Evolutionary conservation across 2,113 vertebrate species (phyloP).

Genomic region (Ornithorhynchus anatinus): DNA sequence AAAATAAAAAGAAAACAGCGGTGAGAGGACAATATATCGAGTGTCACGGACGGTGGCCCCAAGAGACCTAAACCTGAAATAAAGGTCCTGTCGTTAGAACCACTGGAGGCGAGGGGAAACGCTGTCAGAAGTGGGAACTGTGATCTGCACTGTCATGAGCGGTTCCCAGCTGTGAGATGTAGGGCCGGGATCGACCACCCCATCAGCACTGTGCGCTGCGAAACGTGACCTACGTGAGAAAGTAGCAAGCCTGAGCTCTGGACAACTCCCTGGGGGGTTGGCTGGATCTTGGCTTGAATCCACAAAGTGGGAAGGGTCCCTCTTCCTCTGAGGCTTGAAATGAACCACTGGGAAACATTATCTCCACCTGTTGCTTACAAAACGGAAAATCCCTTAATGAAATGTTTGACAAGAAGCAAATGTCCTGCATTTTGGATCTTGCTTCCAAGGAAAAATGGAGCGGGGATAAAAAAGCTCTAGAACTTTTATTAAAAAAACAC

Average conservation of each 20-base stretch:
- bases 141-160: fast-evolving
- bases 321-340: constrained; percentile 2
- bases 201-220: fast-evolving
- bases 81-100: too few relatives aligned
- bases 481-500: too few relatives aligned
- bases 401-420: constrained; percentile 4
- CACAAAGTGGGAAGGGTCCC: background rate
- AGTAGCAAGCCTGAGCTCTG: background rate
- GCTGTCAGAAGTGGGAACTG: too few relatives aligned
- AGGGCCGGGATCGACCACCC: background rate
- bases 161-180: constrained; percentile 15
- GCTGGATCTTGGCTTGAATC: background rate
- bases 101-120: too few relatives aligned
- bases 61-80: too few relatives aligned
- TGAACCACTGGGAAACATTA: background rate
- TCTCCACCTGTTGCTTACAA: constrained; percentile 61
- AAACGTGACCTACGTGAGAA: constrained; percentile 45
- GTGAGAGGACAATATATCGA: constrained; percentile 4
- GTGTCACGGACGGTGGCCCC: too few relatives aligned
- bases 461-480: too few relatives aligned
- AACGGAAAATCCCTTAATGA: constrained; percentile 43
- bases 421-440: background rate
- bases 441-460: too few relatives aligned
- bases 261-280: background rate
- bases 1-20: constrained; percentile 38